Evolutionary conservation across 2,888 invertebrate genomes (phyloP).

Genomic region (Aromia moschata): DNA sequence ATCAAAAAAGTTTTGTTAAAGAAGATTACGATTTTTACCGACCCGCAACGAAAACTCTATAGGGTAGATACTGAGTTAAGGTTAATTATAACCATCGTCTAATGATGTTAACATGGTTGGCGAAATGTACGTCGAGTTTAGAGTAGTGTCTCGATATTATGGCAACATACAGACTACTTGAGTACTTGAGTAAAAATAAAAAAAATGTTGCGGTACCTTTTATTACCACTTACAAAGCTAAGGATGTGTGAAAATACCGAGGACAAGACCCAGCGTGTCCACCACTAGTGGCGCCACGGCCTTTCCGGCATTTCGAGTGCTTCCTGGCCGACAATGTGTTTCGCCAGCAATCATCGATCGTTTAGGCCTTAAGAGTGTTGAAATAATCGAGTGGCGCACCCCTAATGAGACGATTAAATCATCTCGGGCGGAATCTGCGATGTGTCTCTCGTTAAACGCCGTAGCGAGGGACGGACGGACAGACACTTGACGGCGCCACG

Average conservation of each 20-base stretch:
- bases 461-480: conserved; percentile 18
- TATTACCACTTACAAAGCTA: not conserved
- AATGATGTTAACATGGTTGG: too few relatives aligned
- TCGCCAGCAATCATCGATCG: conserved; percentile 18
- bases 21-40: too few relatives aligned
- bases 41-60: too few relatives aligned
- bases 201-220: not conserved
- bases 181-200: too few relatives aligned
- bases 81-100: too few relatives aligned
- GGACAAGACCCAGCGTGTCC: not conserved
- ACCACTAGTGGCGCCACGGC: conserved; percentile 13
- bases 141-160: too few relatives aligned
- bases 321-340: conserved; percentile 11
- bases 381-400: conserved; percentile 32
- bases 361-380: conserved; percentile 28
- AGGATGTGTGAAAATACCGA: not conserved
- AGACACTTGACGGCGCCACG: conserved; percentile 24
- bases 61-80: too few relatives aligned
- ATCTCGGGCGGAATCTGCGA: conserved; percentile 32
- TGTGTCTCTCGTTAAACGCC: conserved; percentile 39
- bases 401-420: conserved; percentile 36
- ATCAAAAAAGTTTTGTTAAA: too few relatives aligned
- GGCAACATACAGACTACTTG: too few relatives aligned
- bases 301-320: conserved; percentile 2
- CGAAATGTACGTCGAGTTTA: too few relatives aligned